Evolutionary conservation across 2,888 invertebrate species (phyloP), one percentile per base, ranked within the genome.

Genomic region (Heliconius sara): DNA sequence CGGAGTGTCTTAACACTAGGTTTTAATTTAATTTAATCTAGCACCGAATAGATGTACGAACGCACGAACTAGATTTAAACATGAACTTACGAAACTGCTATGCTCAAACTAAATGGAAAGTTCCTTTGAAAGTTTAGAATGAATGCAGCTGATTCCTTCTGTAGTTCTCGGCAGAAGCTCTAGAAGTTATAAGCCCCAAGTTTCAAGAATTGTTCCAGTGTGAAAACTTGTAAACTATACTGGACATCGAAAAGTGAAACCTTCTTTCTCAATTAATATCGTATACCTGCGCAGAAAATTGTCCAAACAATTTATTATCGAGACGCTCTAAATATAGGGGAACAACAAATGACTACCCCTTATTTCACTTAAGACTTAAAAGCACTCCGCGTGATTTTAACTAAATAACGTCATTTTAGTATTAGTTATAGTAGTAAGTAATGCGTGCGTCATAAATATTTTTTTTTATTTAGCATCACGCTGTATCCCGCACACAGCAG

Each of bases 221-320:
- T 27, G 22, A 47, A 22, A 75, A 75, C 65, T 75, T 75, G 27
- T 75, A 66, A 75, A 75, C 65, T 65, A 75, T 65, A 65, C 39
- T 27, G 75, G 75, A 75, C 75, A 47, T 43, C 3, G 34, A 73
- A 60, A 12, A 75, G 75, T 66, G 75, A 66, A 43, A 47, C 30
- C 65, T 66, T 60, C 34, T 60, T 47, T n/a, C 60, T 73, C 60
- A 60, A 73, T 73, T 73, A 60, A 73, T 60, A 73, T 73, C 39
- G 73, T 39, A 16, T 60, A 60, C 39, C 73, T 34, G 34, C 34
- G 22, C 2, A 6, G n/a, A 34, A 60, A 60, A 34, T 73, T 73
- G 34, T 73, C 57, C 34, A 34, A n/a, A 34, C n/a, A 72, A 72
- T 70, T 43, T 70, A 47, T 43, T 25, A 47, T 19, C 43, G 43